Evolutionary conservation across 2,888 invertebrate genomes (phyloP), one percentile per base, ranked within the genome.

Genomic region (Sepioteuthis lessoniana): DNA sequence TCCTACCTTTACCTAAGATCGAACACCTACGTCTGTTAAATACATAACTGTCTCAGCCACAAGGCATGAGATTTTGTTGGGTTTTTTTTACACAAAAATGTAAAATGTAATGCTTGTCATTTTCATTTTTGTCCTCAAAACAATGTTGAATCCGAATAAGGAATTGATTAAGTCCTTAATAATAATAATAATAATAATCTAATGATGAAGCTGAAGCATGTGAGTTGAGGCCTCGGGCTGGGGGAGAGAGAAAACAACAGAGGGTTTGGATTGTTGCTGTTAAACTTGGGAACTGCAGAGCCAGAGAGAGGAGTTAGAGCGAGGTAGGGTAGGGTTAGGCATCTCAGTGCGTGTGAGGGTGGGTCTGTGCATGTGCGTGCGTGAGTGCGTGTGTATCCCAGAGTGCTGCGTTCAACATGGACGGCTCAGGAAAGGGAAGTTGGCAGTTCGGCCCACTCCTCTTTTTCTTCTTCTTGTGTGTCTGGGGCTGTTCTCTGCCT

Each of bases 371-470:
- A 76, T 76, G 76, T 76, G 91, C 46, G 47, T 37, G 91, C 37
- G 21, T 91, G 91, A 38, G 91, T 38, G 91, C 13, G 91, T 46
- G 91, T 92, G 42, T 91, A 94, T 96, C 96, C 95, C 95, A 96
- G 95, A 95, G 95, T 96, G 95, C 96, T 95, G 95, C 94, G 95
- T 95, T 95, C 95, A 96, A 95, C 94, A 96, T 96, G 96, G 96
- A 96, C 95, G 95, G 95, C 94, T 95, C 95, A 95, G 95, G 95
- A 94, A 95, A 95, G 95, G 96, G 95, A 95, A 95, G 92, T 42
- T 47, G 92, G 92, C 92, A 92, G 95, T 95, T 95, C 95, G 94
- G 94, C 95, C 95, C 94, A 95, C 95, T 94, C 95, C 94, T 94
- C 95, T 95, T 95, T 95, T 95, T 95, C 95, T 94, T 95, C 95